Conservation (phyloP, 2,888 invertebrate species). For the Tholera decimalis region DNA sequence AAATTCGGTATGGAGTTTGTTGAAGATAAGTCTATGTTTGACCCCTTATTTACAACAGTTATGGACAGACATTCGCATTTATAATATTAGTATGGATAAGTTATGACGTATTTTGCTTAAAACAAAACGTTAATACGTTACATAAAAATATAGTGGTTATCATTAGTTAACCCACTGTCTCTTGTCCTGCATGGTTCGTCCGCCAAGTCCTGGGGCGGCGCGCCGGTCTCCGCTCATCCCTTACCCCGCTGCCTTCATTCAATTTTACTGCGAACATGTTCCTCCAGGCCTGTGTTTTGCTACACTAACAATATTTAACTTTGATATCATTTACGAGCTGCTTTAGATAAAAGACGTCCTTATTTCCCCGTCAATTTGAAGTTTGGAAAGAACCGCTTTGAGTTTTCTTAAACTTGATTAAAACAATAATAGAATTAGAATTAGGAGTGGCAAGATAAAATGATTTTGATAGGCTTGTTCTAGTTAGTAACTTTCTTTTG, state of each 20-base stretch:
- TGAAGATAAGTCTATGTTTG: too few relatives aligned
- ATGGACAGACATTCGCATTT: background rate
- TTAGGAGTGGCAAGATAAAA: background rate
- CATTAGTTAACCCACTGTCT: slow-evolving; percentile 16
- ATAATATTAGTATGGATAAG: background rate
- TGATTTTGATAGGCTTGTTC: background rate
- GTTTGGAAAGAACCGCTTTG: slow-evolving; percentile 16
- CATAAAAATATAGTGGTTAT: too few relatives aligned
- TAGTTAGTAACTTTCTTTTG: too few relatives aligned
- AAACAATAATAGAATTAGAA: background rate
- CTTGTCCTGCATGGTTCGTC: background rate
- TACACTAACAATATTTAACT: slow-evolving; percentile 39
- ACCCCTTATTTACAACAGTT: too few relatives aligned
- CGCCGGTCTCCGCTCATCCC: slow-evolving; percentile 45
- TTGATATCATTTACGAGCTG: slow-evolving; percentile 28
- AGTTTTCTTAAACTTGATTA: background rate
- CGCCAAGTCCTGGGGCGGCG: slow-evolving; percentile 27
- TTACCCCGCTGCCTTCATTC: slow-evolving; percentile 45
- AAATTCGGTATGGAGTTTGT: too few relatives aligned
- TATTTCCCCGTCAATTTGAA: slow-evolving; percentile 23
- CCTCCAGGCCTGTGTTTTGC: slow-evolving; percentile 36
- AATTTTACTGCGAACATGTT: slow-evolving; percentile 56
- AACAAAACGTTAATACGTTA: too few relatives aligned
- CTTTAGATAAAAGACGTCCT: slow-evolving; percentile 1
- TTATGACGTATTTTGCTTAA: too few relatives aligned